Evolutionary conservation across 1,140 invertebrate genomes (phyloP), one percentile per base, ranked within the genome.

Genomic region (Centruroides vittatus): DNA sequence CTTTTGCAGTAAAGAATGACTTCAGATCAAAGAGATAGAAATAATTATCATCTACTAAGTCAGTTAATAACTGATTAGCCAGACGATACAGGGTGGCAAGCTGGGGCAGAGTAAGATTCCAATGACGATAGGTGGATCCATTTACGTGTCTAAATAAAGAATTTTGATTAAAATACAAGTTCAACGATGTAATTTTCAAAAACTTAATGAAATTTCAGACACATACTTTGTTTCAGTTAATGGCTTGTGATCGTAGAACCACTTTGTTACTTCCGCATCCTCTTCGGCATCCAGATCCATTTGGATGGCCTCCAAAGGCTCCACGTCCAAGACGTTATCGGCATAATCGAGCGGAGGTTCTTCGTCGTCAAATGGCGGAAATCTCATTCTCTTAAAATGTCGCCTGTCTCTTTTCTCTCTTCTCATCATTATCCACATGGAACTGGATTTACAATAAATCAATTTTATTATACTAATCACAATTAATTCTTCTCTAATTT

Each of bases 361-460:
- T 78, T 99, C 97, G 78, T 99, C 97, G 76, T 99, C 97, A 76
- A 99, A 99, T 2, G 97, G 97, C 46, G 97, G 97, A 73, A 99
- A 99, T 67, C 97, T 80, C 97, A 99, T 99, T 66, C 97, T 80
- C 75, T 99, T 98, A 72, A 99, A 99, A 76, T 99, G 97, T 48
- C 96, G 82, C 72, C 97, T 84, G 81, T 99, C 97, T 64, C 97
- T 78, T 75, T 99, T 99, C 72, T 99, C 97, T 66, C 97, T 81
- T 67, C 97, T 79, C 95, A 99, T 99, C 93, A 99, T 99, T 65
- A 99, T 98, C 97, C 97, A 99, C 95, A 99, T 99, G 5, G 96
- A 95, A 55, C 89, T 88, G 65, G 53, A 72, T 72, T 66, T 35
- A 65, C 23, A 23, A 23, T 23, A 23, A 23, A 23, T 23, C 1